phyloP scores from a whole-genome alignment of 23 tunicate genomes.

The Trididemnum miniatum region DNA sequence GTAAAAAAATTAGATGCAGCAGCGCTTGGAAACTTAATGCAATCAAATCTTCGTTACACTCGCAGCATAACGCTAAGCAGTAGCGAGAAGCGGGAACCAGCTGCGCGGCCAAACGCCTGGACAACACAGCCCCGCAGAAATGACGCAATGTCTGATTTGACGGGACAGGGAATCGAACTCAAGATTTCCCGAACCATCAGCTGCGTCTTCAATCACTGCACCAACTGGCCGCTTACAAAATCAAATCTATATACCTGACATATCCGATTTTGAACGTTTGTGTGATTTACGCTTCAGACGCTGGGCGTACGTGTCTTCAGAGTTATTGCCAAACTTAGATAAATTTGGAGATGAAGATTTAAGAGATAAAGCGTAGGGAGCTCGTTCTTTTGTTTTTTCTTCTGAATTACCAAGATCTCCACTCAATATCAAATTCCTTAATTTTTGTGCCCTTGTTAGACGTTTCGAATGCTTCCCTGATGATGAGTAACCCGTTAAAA shows the following conservation, averaged over 20 bases:
- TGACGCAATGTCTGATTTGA: too few relatives aligned
- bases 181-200: too few relatives aligned
- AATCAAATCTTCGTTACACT: too few relatives aligned
- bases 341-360: slow-evolving; percentile 41
- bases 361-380: slow-evolving; percentile 34
- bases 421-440: slow-evolving; percentile 66
- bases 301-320: slow-evolving; percentile 43
- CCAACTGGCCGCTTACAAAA: background rate
- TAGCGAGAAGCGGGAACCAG: too few relatives aligned
- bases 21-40: too few relatives aligned
- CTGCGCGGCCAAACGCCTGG: too few relatives aligned
- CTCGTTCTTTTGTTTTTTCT: slow-evolving; percentile 36
- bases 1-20: too few relatives aligned
- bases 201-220: background rate
- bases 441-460: slow-evolving; percentile 80
- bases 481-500: slow-evolving; percentile 77
- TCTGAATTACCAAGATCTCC: slow-evolving; percentile 57
- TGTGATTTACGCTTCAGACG: slow-evolving; percentile 63
- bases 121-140: too few relatives aligned
- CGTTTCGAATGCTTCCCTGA: slow-evolving; percentile 52
- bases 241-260: slow-evolving; percentile 53
- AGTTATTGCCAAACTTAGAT: slow-evolving; percentile 19
- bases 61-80: too few relatives aligned
- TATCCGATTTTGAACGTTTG: slow-evolving; percentile 83
- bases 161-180: too few relatives aligned